Base-by-base conservation (phyloP, 2,888 invertebrate genomes). In the Drosophila flavopinicola region DNA sequence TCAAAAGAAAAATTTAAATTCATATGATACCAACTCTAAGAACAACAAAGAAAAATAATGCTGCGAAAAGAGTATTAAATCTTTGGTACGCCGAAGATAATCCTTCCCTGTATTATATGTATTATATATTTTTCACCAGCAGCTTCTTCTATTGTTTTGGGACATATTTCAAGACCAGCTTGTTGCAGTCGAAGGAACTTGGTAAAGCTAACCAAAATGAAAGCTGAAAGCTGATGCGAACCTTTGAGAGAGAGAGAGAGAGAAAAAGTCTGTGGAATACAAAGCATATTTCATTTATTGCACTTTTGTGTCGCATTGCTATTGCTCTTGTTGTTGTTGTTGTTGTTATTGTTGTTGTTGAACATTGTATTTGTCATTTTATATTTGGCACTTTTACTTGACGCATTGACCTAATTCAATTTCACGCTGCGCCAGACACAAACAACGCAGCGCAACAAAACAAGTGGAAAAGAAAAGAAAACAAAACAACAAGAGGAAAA, bases 391-490 rank as follows among this genome's bases (percentile, higher is more conserved):
- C 74, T 83, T 64, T 76, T 71, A 52, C 68, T 66, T 76, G 75
- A 77, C 73, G 84, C 79, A 79, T 83, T 80, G 79, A 80, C 79
- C 84, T 72, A 80, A 80, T 80, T 80, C 79, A 72, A 80, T 80
- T 80, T 84, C 84, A 84, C 69, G 80, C 84, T 79, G 72, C 60
- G 65, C 77, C 77, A 75, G 51, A 69, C 74, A 65, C 70, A 75
- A 60, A 70, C 48, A 70, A 47, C 23, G 47, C 49, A 32, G 51
- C 41, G 47, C 35, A 27, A 15, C 49, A 49, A 47, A 39, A 6
- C 17, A 58, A 66, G 61, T 44, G 53, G n/a, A 24, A 44, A 35
- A 23, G 30, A 35, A 27, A 24, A 29, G 33, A 37, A 42, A 39
- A 20, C 17, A 9, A 41, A 29, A 39, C 32, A 54, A 33, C 27